Evolutionary conservation across 2,113 vertebrate genomes (phyloP), one percentile per base, ranked within the genome.

Genomic region (Alexandromys fortis): DNA sequence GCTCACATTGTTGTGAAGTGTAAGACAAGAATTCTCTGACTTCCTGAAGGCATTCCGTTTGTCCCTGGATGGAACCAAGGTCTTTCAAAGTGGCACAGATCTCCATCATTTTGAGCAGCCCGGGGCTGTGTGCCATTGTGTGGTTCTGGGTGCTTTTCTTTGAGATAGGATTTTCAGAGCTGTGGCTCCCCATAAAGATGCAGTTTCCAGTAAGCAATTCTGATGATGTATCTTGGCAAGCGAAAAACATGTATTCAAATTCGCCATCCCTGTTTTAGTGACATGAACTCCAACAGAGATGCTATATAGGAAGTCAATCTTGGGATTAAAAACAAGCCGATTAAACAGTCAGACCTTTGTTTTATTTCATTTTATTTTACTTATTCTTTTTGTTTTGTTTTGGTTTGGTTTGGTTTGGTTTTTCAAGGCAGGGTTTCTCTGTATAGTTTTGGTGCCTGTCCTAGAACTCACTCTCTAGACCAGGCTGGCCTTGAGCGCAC

Each of bases 311-410:
- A 95, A 19, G 13, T 49, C 81, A 93, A 24, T 79, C 16, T 55
- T 24, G 38, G 65, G 33, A 85, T 93, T 92, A 95, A 96, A 88
- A 90, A n/a, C 45, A 72, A 92, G n/a, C 82, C 79, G 63, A 92
- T 70, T 86, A 95, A 91, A 73, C 3, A 14, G 58, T 85, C 79
- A 93, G 91, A 67, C 75, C 45, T 86, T 77, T 70, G n/a, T 45
- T 52, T 52, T 70, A 42, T 45, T 45, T 42, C 17, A 42, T 79
- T 45, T 42, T 30, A 42, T 79, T 52, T 78, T 30, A 55, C 55
- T 61, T 58, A 58, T 58, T 58, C 58, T 58, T 58, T 58, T 58
- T 58, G 55, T 58, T 58, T 58, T 58, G 55, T 58, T 58, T 58
- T 58, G 55, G 0, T 42, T 42, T 42, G 42, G 42, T 42, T 58